Conservation (phyloP, 2,888 invertebrate species). For the Eupithecia subfuscata region DNA sequence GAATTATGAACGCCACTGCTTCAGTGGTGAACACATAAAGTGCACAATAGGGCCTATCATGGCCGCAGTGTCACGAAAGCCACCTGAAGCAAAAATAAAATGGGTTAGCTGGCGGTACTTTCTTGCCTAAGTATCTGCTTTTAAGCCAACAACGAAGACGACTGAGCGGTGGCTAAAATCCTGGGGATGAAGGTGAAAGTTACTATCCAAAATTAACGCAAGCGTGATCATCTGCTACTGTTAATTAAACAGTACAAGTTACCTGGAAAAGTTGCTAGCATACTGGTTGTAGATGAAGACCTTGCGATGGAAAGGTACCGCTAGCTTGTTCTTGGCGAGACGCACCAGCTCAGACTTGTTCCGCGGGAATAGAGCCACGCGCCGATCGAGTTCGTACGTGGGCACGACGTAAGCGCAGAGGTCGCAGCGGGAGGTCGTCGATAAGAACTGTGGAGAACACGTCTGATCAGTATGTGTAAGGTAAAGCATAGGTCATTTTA, state of each 20-base stretch:
- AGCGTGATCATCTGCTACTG: background rate
- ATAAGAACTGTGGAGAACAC: constrained; percentile 78
- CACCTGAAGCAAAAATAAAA: no score
- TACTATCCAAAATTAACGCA: background rate
- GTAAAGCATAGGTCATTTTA: background rate
- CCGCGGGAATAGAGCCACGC: constrained; percentile 89
- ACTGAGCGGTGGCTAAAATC: background rate
- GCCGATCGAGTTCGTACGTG: constrained; percentile 93
- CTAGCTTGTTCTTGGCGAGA: constrained; percentile 90
- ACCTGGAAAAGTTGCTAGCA: constrained; percentile 95
- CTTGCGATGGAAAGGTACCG: constrained; percentile 95
- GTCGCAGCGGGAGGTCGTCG: constrained; percentile 82
- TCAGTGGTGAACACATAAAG: no score
- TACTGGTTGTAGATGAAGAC: constrained; percentile 96
- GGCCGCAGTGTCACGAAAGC: no score
- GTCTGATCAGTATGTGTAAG: background rate
- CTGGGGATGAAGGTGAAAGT: background rate
- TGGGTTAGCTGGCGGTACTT: no score
- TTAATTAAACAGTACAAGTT: constrained; percentile 51
- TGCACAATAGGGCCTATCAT: no score
- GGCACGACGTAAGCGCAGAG: constrained; percentile 95
- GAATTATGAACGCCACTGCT: no score
- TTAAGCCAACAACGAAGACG: background rate
- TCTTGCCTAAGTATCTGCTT: background rate
- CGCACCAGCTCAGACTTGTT: constrained; percentile 91